phyloP scores from a whole-genome alignment of 2,113 vertebrate genomes.

The Phyllopteryx taeniolatus region DNA sequence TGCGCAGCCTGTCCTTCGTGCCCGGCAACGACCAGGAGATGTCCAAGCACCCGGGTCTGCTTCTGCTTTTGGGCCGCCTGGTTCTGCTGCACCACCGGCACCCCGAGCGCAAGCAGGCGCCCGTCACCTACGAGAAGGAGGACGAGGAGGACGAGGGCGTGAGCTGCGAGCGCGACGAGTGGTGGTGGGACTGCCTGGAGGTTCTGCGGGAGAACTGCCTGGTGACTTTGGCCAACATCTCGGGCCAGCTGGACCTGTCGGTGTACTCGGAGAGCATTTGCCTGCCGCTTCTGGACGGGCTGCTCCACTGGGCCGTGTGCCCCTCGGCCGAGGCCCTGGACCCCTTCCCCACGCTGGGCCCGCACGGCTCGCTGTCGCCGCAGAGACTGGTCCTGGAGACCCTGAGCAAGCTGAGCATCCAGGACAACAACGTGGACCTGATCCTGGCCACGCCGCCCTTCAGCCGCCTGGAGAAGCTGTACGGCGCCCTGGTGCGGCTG shows the following conservation, averaged over 20 bases:
- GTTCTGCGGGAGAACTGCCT: conserved; percentile 93
- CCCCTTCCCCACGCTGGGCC: conserved; percentile 92
- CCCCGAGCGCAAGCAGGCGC: conserved; percentile 93
- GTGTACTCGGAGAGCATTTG: conserved; percentile 96
- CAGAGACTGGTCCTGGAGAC: conserved; percentile 98
- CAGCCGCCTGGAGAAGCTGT: conserved; percentile 95
- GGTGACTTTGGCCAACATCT: conserved; percentile 97
- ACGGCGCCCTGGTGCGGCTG: conserved; percentile 92
- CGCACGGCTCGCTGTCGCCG: conserved; percentile 90
- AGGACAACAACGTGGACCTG: conserved; percentile 99
- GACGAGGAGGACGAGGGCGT: conserved; percentile 93
- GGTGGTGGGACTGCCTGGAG: conserved; percentile 99
- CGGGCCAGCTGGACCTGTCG: conserved; percentile 96
- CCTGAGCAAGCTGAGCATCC: conserved; percentile 99
- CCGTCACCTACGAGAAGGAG: conserved; percentile 95
- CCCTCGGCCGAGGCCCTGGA: conserved; percentile 96
- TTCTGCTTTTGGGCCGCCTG: conserved; percentile 91
- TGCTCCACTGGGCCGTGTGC: conserved; percentile 98
- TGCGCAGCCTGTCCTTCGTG: conserved; percentile 95
- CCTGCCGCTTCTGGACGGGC: conserved; percentile 94
- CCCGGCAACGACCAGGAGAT: conserved; percentile 96
- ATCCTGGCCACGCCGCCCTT: conserved; percentile 96
- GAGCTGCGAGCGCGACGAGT: conserved; percentile 92
- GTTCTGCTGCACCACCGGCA: conserved; percentile 95
- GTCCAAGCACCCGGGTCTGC: conserved; percentile 94